phyloP scores from a whole-genome alignment of 2,888 invertebrate species.

The Entomobrya multifasciata region DNA sequence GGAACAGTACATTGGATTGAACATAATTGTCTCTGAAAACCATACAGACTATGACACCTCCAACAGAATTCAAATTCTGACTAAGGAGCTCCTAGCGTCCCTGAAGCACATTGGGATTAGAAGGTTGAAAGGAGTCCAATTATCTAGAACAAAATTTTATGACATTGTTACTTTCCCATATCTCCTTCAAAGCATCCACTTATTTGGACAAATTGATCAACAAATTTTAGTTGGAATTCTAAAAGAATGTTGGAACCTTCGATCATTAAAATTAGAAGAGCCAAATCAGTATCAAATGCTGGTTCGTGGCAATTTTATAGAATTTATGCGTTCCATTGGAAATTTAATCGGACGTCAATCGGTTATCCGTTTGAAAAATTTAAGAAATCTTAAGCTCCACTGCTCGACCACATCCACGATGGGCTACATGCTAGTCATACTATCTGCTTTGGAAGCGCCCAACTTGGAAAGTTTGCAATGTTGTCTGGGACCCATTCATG shows the following conservation, averaged over 20 bases:
- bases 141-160: neutral
- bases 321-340: conserved; percentile 36
- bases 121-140: conserved; percentile 1
- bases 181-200: conserved; percentile 25
- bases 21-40: conserved; percentile 31
- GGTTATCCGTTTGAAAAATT: conserved; percentile 2
- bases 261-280: conserved; percentile 24
- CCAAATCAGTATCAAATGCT: conserved; percentile 38
- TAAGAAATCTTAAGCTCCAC: conserved; percentile 25
- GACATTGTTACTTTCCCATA: conserved; percentile 32
- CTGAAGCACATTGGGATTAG: conserved; percentile 30
- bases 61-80: conserved; percentile 26
- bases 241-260: conserved; percentile 49
- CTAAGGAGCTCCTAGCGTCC: neutral
- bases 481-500: conserved; percentile 37
- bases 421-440: conserved; percentile 43
- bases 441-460: conserved; percentile 35
- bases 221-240: conserved; percentile 28
- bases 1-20: conserved; percentile 47
- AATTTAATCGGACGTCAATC: neutral
- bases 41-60: neutral
- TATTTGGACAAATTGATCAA: conserved; percentile 43
- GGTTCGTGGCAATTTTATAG: conserved; percentile 27
- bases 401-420: conserved; percentile 55
- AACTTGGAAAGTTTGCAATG: conserved; percentile 30